Evolutionary conservation across 1,140 invertebrate species (phyloP), one percentile per base, ranked within the genome.

Genomic region (Micrasema longulum): DNA sequence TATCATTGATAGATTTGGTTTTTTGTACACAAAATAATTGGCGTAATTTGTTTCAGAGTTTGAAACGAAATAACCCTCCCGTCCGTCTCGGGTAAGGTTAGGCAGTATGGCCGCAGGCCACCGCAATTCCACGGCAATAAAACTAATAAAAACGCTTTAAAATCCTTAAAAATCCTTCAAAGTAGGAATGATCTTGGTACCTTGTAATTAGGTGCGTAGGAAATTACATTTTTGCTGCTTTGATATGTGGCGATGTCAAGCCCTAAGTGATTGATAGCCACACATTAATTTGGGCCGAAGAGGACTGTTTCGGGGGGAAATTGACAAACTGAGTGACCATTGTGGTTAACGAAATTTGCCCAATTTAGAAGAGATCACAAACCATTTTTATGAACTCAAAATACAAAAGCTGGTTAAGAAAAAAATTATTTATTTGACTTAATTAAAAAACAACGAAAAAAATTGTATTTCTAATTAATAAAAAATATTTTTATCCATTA

Each of bases 171-270:
- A 11, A 53, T 26, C n/a, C 5, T 55, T 14, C 5, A 62, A 62
- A 62, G 35, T 41, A 41, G 20, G 16, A 62, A 43, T 62, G 57
- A 35, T 41, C 38, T 62, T 22, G 18, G 57, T n/a, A 26, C 35
- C n/a, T 18, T 62, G 57, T 62, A 41, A 62, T 62, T 62, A 62
- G 35, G 57, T 62, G 38, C 36, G 57, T 62, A 43, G 57, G 7
- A 62, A 62, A 62, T 62, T 41, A 62, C 57, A 20, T 62, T 57
- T 62, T 62, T 43, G 35, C 57, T 62, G 36, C 18, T 41, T 38
- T 62, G 43, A 62, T 62, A 62, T 16, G 36, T 12, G 57, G 18
- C 57, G 12, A 41, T 62, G 57, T 62, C 57, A 62, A 23, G 36
- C 57, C 50, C 16, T 62, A 43, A 41, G 36, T 41, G 57, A 62